Evolutionary conservation across 2,113 vertebrate genomes (phyloP), one percentile per base, ranked within the genome.

Genomic region (Micronisus gabar): DNA sequence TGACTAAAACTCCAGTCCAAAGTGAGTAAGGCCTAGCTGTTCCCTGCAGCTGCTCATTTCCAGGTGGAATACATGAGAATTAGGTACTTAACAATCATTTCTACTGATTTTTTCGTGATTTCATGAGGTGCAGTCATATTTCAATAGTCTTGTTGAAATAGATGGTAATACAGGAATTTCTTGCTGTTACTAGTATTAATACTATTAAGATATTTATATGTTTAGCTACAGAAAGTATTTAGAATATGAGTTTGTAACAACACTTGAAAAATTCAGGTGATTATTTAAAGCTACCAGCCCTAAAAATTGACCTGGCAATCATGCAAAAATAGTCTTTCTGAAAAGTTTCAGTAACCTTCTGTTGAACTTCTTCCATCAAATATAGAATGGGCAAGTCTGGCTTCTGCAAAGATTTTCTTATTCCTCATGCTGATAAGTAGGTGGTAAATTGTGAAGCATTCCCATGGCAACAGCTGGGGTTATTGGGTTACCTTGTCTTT

Each of bases 301-400:
- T 63, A 40, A 67, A 67, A 62, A 29, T 6, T 18, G 58, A 52
- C 40, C 25, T 38, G 84, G 30, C 53, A 72, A 8, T 82, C 12
- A 20, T 25, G 15, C 41, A 36, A 26, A 56, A 90, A 27, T 4
- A 53, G 27, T 8, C 15, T 17, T 56, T 63, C 68, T 79, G 22
- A 3, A 6, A 78, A 66, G 45, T 86, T 40, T 25, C 40, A 8
- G 40, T 53, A 7, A 21, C 59, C 15, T 73, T 40, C 59, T 41
- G 38, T 50, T 2, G 1, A 38, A 21, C 22, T 48, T 12, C 38
- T 38, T 38, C 48, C 30, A 15, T 45, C 45, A 12, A 59, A 34
- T 18, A 16, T 3, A 11, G 40, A 73, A 17, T 0, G 5, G 36
- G 19, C 2, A 9, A 32, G 27, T 6, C 14, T 40, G 38, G 66